Evolutionary conservation across 2,113 vertebrate genomes (phyloP).

Genomic region (Mesembrinibis cayennensis): DNA sequence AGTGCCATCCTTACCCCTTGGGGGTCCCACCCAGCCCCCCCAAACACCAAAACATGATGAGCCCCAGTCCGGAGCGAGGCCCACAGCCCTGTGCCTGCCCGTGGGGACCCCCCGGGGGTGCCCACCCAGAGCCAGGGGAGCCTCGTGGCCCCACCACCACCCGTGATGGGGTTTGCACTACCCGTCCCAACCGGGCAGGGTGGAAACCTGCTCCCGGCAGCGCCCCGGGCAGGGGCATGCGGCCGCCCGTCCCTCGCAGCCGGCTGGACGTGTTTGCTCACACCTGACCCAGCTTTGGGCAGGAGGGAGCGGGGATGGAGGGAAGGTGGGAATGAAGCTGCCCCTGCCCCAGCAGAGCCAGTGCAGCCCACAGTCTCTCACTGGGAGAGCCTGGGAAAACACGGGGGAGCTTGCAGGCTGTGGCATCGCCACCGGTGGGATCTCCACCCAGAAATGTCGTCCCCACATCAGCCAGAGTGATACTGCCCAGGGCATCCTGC

Average conservation of each 20-base stretch:
- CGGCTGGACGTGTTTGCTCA: not conserved
- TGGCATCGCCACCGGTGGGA: not conserved
- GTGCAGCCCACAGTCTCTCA: not conserved
- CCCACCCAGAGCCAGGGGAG: not conserved
- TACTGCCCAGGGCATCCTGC: not conserved
- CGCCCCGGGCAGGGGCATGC: not conserved
- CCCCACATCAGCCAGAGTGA: too few species aligned
- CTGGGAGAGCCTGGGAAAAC: not conserved
- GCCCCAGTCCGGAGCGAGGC: fast-evolving
- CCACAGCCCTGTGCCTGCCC: not conserved
- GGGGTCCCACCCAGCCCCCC: too few species aligned
- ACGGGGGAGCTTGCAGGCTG: not conserved
- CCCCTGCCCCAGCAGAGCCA: not conserved
- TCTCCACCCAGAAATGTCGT: not conserved
- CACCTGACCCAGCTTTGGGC: not conserved
- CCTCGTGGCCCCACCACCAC: not conserved
- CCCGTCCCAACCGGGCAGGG: fast-evolving
- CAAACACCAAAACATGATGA: not conserved
- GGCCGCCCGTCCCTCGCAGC: fast-evolving
- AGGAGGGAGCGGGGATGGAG: not conserved
- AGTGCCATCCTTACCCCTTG: too few species aligned
- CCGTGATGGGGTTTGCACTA: not conserved
- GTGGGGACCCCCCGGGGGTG: fast-evolving
- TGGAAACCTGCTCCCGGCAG: fast-evolving
- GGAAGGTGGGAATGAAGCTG: not conserved